Conservation (phyloP, 2,888 invertebrate species). For the Myopa tessellatipennis region DNA sequence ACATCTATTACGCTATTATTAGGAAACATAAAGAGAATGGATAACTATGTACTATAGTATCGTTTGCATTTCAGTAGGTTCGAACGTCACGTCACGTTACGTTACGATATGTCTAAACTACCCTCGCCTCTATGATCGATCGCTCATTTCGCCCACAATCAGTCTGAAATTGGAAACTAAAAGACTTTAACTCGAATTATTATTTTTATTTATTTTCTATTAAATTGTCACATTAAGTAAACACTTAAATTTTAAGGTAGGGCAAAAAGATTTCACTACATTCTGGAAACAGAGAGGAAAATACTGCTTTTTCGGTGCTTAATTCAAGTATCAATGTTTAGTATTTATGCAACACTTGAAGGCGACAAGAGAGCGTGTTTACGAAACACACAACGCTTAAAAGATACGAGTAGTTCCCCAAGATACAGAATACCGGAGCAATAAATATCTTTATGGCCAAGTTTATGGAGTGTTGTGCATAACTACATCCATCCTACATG, state of each 20-base stretch:
- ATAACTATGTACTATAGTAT: too few relatives aligned
- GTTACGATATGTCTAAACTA: too few relatives aligned
- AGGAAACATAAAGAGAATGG: too few relatives aligned
- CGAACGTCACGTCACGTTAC: too few relatives aligned
- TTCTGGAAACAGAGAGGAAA: background rate
- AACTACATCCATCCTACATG: background rate
- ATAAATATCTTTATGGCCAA: constrained; percentile 64
- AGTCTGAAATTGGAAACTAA: too few relatives aligned
- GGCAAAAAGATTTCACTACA: too few relatives aligned
- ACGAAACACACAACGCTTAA: background rate
- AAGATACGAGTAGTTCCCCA: too few relatives aligned
- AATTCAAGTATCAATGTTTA: background rate
- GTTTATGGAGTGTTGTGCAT: constrained; percentile 54
- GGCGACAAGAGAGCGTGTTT: background rate
- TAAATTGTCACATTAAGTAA: background rate
- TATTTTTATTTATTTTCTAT: background rate
- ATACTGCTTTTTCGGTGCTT: background rate
- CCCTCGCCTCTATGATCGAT: too few relatives aligned
- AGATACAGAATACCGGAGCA: constrained; percentile 38
- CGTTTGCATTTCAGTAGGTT: too few relatives aligned
- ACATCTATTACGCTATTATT: too few relatives aligned
- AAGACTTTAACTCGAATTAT: too few relatives aligned
- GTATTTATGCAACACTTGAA: background rate
- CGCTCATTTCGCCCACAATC: too few relatives aligned
- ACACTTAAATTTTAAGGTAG: background rate